Conservation (phyloP, 2,113 vertebrate genomes). For the Gobio gobio region DNA sequence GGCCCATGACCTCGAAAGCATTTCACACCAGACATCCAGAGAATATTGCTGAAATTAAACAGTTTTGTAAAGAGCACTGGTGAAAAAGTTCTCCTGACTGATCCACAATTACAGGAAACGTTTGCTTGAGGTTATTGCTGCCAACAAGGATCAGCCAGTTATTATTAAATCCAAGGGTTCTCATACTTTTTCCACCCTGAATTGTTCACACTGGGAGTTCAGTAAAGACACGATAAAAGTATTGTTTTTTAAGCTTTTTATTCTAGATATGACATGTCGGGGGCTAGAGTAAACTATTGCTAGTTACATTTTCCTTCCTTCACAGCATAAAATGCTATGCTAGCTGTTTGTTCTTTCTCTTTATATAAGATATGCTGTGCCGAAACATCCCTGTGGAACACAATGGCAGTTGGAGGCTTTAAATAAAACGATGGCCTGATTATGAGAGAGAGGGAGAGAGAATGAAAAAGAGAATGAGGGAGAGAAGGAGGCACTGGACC, state of each 20-base stretch:
- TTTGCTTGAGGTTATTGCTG: conserved; percentile 4
- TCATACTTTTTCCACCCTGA: not conserved
- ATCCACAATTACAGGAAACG: not conserved
- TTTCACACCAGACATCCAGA: conserved; percentile 25
- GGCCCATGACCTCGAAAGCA: conserved; percentile 3
- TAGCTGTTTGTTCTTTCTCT: conserved; percentile 69
- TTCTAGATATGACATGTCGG: not conserved
- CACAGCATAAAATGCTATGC: conserved; percentile 57
- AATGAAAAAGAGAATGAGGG: not conserved
- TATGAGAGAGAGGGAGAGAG: conserved; percentile 53
- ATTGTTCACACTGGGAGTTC: not conserved
- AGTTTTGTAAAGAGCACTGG: conserved; percentile 7
- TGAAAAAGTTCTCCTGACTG: not conserved
- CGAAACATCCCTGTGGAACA: conserved; percentile 68
- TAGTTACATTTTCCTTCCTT: not conserved
- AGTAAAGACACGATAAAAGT: not conserved
- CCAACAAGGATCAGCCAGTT: conserved; percentile 12
- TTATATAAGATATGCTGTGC: conserved; percentile 66
- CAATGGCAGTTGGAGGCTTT: conserved; percentile 72
- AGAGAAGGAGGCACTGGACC: conserved; percentile 20
- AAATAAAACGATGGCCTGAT: conserved; percentile 81
- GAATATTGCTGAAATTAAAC: not conserved
- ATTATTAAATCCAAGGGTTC: conserved; percentile 20
- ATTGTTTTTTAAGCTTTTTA: not conserved
- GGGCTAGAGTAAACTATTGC: not conserved